phyloP scores from a whole-genome alignment of 2,113 vertebrate species.

The Ceuthmochares aereus region DNA sequence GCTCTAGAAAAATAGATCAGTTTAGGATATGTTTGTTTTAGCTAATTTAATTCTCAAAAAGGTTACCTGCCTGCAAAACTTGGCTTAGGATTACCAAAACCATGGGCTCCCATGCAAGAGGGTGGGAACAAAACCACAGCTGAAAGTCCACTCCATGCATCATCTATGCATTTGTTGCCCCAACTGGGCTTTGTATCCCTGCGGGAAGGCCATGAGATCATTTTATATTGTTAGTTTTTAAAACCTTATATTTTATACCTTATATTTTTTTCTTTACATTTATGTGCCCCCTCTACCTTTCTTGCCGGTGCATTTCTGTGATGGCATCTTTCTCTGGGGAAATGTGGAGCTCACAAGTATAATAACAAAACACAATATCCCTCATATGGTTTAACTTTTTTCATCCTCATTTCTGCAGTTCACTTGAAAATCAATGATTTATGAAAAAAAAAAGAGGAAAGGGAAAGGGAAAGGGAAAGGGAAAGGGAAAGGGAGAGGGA shows the following conservation, averaged over 20 bases:
- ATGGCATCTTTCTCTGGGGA: background rate
- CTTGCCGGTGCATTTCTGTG: background rate
- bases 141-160: background rate
- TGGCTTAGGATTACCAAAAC: background rate
- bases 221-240: background rate
- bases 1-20: background rate
- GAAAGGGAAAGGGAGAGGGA: no score
- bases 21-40: background rate
- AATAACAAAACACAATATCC: background rate
- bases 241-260: background rate
- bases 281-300: background rate
- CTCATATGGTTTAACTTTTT: background rate
- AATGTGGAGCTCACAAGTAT: background rate
- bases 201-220: background rate
- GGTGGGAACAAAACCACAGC: background rate
- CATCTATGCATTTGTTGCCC: background rate
- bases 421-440: background rate
- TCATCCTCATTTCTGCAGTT: background rate
- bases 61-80: background rate
- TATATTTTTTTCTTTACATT: background rate
- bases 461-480: no score
- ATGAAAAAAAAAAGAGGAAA: background rate
- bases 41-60: background rate
- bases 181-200: background rate
- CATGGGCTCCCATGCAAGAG: background rate